A percentile compares a stretch with the other conserved stretches of the same genome.
These are phyloP conservation scores for Caenorhabditis remanei DNA, from an alignment of 1,140 invertebrate species.

Conservation along the genomic window DNA sequence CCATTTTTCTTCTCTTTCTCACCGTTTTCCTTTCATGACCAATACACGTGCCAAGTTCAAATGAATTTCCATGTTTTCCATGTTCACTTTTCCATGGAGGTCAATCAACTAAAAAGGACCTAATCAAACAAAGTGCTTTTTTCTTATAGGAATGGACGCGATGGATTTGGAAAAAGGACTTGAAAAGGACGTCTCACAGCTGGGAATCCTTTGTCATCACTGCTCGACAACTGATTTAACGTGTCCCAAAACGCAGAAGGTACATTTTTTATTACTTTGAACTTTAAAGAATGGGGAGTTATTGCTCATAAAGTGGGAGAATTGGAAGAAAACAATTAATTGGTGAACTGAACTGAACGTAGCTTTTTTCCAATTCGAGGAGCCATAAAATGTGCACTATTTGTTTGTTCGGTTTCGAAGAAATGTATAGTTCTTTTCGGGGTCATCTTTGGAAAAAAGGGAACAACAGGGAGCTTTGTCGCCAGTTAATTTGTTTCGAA, in stretches of 20 bases:
- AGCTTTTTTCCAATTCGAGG: too few species aligned
- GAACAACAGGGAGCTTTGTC: too few species aligned
- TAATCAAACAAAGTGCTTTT: conserved; percentile 9
- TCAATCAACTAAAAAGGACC: neutral
- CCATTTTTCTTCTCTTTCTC: neutral
- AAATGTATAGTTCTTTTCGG: too few species aligned
- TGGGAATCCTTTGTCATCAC: conserved; percentile 59
- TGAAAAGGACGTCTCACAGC: conserved; percentile 52
- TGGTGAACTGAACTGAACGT: too few species aligned
- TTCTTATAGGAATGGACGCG: conserved; percentile 18
- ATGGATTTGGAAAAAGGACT: conserved; percentile 36
- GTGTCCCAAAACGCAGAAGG: conserved; percentile 62
- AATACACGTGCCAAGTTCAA: neutral
- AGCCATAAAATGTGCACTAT: neutral
- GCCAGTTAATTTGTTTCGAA: too few species aligned
- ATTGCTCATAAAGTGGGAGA: neutral
- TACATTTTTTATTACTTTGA: conserved; percentile 9
- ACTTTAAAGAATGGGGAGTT: neutral
- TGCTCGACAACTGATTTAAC: conserved; percentile 57
- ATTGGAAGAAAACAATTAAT: too few species aligned
- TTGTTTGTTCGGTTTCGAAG: neutral
- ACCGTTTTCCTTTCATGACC: neutral
- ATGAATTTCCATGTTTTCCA: neutral
- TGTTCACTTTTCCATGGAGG: neutral
- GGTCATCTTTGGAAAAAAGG: too few species aligned